These are phyloP conservation scores for Macrobrachium rosenbergii DNA, from an alignment of 1,140 invertebrate genomes.

Conservation along the genomic window DNA sequence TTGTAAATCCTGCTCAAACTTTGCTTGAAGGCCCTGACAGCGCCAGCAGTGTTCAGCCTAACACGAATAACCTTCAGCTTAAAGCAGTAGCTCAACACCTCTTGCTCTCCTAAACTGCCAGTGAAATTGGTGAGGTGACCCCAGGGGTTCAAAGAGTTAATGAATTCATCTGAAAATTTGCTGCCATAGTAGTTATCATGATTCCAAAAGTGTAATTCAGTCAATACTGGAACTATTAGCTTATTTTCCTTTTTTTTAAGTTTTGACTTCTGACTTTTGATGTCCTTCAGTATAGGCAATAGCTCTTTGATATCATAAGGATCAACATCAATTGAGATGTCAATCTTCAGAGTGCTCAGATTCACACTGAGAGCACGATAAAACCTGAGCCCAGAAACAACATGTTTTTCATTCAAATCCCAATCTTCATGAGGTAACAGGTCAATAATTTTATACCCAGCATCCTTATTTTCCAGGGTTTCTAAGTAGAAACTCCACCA, in stretches of 20 bases:
- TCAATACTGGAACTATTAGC: conserved; percentile 1
- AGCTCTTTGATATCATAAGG: conserved; percentile 32
- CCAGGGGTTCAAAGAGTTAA: conserved; percentile 20
- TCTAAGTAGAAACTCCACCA: conserved; percentile 36
- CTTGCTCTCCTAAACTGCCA: conserved; percentile 33
- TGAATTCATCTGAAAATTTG: conserved; percentile 5
- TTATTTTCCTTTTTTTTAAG: not conserved
- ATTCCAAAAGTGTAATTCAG: conserved; percentile 31
- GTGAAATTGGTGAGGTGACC: conserved; percentile 24
- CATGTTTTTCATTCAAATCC: not conserved
- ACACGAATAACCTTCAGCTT: conserved; percentile 38
- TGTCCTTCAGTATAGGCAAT: not conserved
- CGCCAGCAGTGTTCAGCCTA: not conserved
- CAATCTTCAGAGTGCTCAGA: conserved; percentile 3
- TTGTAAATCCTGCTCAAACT: conserved; percentile 26
- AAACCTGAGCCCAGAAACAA: conserved; percentile 24
- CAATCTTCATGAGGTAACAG: not conserved
- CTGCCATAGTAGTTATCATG: not conserved
- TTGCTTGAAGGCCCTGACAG: not conserved
- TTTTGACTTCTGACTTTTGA: not conserved
- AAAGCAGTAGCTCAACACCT: conserved; percentile 28
- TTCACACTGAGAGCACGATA: not conserved
- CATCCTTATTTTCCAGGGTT: not conserved
- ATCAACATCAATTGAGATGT: conserved; percentile 11
- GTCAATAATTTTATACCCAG: not conserved